These are phyloP conservation scores for Microtus richardsoni DNA, from an alignment of 2,113 vertebrate species.

Conservation along the genomic window DNA sequence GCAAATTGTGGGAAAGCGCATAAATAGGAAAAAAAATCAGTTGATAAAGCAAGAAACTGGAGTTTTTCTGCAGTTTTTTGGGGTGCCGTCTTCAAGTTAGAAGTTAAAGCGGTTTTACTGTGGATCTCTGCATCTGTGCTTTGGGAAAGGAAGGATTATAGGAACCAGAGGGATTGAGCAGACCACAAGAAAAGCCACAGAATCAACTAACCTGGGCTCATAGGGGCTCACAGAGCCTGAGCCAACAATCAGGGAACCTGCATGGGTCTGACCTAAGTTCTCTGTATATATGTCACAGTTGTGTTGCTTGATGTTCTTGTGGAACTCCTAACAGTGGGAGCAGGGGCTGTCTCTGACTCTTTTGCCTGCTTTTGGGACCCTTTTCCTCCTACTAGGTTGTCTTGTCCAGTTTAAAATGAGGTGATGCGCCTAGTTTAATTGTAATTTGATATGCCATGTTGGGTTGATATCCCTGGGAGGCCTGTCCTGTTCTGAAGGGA, in stretches of 20 bases:
- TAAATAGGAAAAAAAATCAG: not conserved
- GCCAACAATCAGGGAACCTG: not conserved
- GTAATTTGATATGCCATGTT: not conserved
- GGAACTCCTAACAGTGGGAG: not conserved
- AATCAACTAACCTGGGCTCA: not conserved
- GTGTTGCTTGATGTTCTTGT: not conserved
- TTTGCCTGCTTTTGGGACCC: not conserved
- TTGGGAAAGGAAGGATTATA: not conserved
- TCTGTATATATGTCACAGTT: not conserved
- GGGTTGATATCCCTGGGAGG: not conserved
- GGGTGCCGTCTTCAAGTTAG: not conserved
- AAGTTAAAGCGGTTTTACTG: not conserved
- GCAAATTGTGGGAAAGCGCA: not conserved
- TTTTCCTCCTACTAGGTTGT: not conserved
- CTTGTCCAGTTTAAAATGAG: not conserved
- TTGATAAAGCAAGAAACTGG: not conserved
- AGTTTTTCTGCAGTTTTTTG: not conserved
- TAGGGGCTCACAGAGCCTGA: not conserved
- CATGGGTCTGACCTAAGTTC: not conserved
- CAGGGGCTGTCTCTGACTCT: not conserved
- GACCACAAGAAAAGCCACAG: not conserved
- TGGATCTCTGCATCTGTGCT: not conserved
- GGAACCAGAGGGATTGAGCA: not conserved
- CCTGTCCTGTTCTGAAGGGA: not conserved
- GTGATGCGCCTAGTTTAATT: not conserved